These are phyloP conservation scores for Cyprinodon tularosa DNA, from an alignment of 2,113 vertebrate genomes.

Conservation along the genomic window DNA sequence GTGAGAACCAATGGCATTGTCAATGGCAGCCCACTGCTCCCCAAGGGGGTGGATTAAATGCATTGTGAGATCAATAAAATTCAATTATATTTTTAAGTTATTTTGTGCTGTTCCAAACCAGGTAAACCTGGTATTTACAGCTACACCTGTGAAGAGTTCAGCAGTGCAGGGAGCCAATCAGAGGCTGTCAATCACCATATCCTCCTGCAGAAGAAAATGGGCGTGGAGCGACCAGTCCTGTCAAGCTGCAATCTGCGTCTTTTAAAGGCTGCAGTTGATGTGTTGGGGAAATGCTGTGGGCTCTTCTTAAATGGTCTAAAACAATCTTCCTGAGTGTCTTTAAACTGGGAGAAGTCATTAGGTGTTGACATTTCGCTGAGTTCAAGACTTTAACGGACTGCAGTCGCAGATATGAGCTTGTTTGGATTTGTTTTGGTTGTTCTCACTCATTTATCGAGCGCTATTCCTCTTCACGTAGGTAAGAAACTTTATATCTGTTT, in stretches of 20 bases:
- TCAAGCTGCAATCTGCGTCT: background rate
- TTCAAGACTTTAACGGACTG: background rate
- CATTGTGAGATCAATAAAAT: too few species aligned
- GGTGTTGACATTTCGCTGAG: background rate
- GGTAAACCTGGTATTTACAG: too few species aligned
- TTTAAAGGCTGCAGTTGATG: background rate
- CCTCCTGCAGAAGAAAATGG: background rate
- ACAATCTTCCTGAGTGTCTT: background rate
- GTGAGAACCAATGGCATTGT: too few species aligned
- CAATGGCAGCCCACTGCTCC: too few species aligned
- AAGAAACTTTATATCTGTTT: constrained; percentile 12
- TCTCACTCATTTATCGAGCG: background rate
- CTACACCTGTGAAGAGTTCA: too few species aligned
- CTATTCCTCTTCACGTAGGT: constrained; percentile 47
- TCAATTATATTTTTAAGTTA: too few species aligned
- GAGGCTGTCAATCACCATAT: background rate
- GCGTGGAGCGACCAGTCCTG: background rate
- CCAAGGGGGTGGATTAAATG: too few species aligned
- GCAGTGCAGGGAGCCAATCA: background rate
- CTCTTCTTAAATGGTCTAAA: constrained; percentile 31
- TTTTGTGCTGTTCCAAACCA: too few species aligned
- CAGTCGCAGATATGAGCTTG: constrained; percentile 19
- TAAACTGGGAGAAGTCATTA: background rate
- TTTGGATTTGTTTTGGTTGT: constrained; percentile 4
- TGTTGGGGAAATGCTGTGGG: background rate